These are phyloP conservation scores for Apis dorsata DNA, from an alignment of 1,140 invertebrate species.

Conservation along the genomic window DNA sequence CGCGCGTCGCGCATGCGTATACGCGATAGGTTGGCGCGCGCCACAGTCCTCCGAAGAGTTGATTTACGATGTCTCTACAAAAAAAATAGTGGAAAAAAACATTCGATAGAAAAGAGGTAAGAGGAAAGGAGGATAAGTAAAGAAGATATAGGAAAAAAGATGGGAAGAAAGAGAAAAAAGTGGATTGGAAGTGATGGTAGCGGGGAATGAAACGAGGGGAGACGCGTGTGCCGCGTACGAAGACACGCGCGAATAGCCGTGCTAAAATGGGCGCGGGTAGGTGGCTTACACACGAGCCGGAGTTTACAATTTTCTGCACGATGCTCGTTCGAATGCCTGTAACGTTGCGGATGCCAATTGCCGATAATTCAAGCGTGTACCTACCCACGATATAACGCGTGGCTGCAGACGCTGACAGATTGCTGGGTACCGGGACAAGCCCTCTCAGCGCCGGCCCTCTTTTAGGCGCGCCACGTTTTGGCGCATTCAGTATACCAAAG, in stretches of 20 bases:
- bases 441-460: slow-evolving; percentile 11
- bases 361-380: slow-evolving; percentile 70
- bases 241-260: slow-evolving; percentile 36
- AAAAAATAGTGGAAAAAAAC: background rate
- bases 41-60: background rate
- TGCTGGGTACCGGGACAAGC: slow-evolving; percentile 51
- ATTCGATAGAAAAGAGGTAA: background rate
- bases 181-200: background rate
- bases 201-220: background rate
- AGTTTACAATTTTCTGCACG: slow-evolving; percentile 69
- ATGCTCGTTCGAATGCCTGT: slow-evolving; percentile 66
- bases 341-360: slow-evolving; percentile 72
- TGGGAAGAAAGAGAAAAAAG: background rate
- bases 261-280: slow-evolving; percentile 52
- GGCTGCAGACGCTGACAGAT: slow-evolving; percentile 57
- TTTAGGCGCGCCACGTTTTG: slow-evolving; percentile 17
- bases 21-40: background rate
- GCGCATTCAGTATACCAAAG: background rate
- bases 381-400: slow-evolving; percentile 65
- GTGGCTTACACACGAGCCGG: slow-evolving; percentile 35
- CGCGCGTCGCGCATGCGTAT: background rate
- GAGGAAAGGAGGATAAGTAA: background rate
- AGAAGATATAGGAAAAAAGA: background rate
- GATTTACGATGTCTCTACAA: slow-evolving; percentile 26
- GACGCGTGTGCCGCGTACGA: slow-evolving; percentile 40